Base-by-base conservation (phyloP, 2,888 invertebrate genomes). In the Lathronympha strigana region DNA sequence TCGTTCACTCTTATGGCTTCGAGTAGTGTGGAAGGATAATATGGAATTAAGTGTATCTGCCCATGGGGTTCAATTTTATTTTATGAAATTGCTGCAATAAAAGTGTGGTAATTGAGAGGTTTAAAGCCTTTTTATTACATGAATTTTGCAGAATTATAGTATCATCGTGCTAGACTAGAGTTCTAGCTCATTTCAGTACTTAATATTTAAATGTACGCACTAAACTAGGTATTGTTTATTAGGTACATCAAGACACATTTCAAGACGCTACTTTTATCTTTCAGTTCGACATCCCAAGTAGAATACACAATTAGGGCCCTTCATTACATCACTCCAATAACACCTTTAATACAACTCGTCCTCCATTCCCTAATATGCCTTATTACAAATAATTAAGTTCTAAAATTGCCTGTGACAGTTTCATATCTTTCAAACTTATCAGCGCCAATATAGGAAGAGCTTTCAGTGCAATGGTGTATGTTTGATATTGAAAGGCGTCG, bases 271-370 rank as follows among this genome's bases (percentile, higher is more conserved):
- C 82, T 81, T 87, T 85, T 85, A 87, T 87, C 85, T 87, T 81
- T 79, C 75, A 79, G 76, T 71, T 62, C 63, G 78, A 76, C 81
- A 80, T 84, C 81, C 85, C 87, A 82, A 83, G 82, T 77, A 83
- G 89, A 89, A 90, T 90, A 87, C 82, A 88, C 88, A 91, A 91
- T 91, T 91, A 91, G 87, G 83, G 79, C 84, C 88, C 89, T 88
- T 88, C 90, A 88, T 90, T 90, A 90, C 88, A 88, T 87, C 88
- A 88, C 87, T 90, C 84, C 83, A 89, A 88, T 88, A 90, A 89
- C 89, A 90, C 90, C 88, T 90, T 86, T 84, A 82, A 84, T 79
- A 83, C 75, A 69, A 38, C 61, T 66, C 69, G 54, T 36, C 2
- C 0, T 4, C 4, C 66, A 71, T 61, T 1, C 28, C 0, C 77